Percentiles rank a stretch among this genome's conserved stretches.
Evolutionary conservation across 1,140 invertebrate species (phyloP).

Genomic region (Pogonognathellus flavescens): DNA sequence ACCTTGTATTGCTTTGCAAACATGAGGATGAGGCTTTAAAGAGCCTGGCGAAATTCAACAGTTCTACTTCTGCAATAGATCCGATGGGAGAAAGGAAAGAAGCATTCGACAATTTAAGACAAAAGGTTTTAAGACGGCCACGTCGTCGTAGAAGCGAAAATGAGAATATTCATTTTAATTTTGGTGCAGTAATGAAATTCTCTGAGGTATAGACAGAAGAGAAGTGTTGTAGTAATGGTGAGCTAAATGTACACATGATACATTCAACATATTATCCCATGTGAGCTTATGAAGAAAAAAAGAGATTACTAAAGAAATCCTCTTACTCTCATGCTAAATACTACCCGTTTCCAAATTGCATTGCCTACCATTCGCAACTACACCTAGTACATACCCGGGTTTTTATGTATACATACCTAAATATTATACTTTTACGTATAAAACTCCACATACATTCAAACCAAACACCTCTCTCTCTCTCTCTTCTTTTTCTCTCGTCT

Average conservation of each 20-base stretch:
- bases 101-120: slow-evolving; percentile 7
- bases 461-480: no score
- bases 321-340: slow-evolving; percentile 1
- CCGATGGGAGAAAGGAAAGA: background rate
- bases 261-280: slow-evolving; percentile 24
- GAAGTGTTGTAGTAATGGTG: slow-evolving; percentile 50
- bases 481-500: no score
- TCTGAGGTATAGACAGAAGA: slow-evolving; percentile 15
- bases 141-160: background rate
- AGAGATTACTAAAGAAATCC: slow-evolving; percentile 42
- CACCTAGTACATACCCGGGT: no score
- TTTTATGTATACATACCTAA: no score
- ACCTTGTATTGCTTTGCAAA: no score
- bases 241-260: slow-evolving; percentile 54
- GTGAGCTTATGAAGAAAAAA: slow-evolving; percentile 35
- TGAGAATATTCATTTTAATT: slow-evolving; percentile 24
- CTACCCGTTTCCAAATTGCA: slow-evolving; percentile 32
- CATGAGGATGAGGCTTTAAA: no score
- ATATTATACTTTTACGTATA: no score
- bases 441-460: background rate
- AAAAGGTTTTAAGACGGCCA: background rate
- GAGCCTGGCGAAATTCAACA: no score
- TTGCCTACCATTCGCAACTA: slow-evolving; percentile 11
- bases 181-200: slow-evolving; percentile 54
- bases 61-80: no score